phyloP scores from a whole-genome alignment of 2,113 vertebrate species.

The Aythya baeri region DNA sequence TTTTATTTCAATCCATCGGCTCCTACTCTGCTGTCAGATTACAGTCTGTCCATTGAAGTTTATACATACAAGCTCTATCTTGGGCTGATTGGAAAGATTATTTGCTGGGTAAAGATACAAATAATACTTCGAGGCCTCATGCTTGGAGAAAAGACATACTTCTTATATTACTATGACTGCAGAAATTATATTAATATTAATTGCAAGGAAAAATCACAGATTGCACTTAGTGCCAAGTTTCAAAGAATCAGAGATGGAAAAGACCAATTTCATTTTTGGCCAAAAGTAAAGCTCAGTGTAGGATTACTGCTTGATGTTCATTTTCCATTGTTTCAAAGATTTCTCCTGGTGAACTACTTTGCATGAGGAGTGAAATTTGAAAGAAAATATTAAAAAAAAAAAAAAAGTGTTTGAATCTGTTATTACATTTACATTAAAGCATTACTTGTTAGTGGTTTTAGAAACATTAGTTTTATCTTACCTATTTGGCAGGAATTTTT shows the following conservation, averaged over 20 bases:
- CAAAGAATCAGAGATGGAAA: neutral
- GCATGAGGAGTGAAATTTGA: neutral
- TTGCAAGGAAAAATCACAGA: neutral
- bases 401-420: neutral
- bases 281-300: neutral
- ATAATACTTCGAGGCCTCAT: neutral
- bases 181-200: constrained; percentile 35
- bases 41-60: neutral
- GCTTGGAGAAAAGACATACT: neutral
- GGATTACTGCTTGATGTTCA: neutral
- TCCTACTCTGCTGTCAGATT: neutral
- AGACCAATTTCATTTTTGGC: neutral
- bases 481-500: neutral
- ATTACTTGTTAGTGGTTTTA: neutral
- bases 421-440: neutral
- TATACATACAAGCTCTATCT: neutral
- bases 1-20: neutral
- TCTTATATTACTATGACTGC: neutral
- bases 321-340: neutral
- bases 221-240: neutral
- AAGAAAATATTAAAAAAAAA: neutral
- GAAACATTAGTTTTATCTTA: neutral
- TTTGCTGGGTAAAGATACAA: neutral
- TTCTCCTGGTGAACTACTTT: neutral
- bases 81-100: neutral